Evolutionary conservation across 2,113 vertebrate species (phyloP).

Genomic region (Grus americana): DNA sequence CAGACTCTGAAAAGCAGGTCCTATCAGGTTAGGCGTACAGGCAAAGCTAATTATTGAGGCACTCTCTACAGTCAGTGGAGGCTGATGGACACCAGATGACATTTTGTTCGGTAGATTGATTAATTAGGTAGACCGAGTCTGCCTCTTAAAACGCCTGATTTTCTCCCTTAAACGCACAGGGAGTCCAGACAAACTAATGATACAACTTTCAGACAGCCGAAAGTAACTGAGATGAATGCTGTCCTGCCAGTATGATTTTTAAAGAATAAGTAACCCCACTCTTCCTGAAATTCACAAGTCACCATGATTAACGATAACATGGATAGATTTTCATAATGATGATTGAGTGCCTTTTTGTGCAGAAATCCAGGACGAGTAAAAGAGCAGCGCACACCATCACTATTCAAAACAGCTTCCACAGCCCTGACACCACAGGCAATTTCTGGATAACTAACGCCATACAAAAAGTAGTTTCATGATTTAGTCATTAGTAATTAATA

Average conservation of each 20-base stretch:
- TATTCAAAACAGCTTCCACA: neutral
- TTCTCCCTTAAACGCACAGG: neutral
- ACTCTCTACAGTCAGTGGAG: neutral
- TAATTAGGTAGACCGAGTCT: neutral
- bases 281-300: neutral
- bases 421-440: neutral
- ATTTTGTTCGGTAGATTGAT: neutral
- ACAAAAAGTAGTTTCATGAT: neutral
- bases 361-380: neutral
- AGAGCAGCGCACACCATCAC: neutral
- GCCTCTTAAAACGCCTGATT: neutral
- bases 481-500: neutral
- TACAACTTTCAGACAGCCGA: neutral
- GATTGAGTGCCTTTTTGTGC: neutral
- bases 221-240: neutral
- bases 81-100: neutral
- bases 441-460: neutral
- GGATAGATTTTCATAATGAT: neutral
- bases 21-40: neutral
- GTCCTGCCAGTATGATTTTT: neutral
- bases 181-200: neutral
- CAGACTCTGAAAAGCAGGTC: neutral
- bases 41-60: neutral
- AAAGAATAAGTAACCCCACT: neutral
- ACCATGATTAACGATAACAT: neutral